Conservation (phyloP, 1,140 invertebrate species). For the Conus betulinus region DNA sequence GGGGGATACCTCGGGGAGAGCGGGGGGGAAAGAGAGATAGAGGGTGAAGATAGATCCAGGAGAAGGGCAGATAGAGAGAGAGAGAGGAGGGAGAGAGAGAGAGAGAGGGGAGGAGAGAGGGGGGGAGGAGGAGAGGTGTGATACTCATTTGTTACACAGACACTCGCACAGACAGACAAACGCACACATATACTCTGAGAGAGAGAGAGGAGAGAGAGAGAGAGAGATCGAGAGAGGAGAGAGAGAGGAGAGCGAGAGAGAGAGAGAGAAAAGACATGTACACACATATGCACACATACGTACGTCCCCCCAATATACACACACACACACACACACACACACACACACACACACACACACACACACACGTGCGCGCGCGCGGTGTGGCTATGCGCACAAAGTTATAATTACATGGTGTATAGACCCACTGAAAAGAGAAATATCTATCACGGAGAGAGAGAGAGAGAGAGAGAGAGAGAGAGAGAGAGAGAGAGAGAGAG, state of each 20-base stretch:
- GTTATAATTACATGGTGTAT: too few species aligned
- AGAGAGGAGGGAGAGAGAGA: slow-evolving; percentile 20
- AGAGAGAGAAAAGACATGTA: slow-evolving; percentile 21
- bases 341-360: neutral
- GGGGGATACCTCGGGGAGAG: neutral
- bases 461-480: slow-evolving; percentile 25
- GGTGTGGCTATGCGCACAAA: too few species aligned
- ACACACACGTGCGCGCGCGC: neutral
- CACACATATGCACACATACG: too few species aligned
- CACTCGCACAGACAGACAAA: neutral
- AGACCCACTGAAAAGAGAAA: neutral
- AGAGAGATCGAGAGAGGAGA: slow-evolving; percentile 12
- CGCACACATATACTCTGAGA: neutral
- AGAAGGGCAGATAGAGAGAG: slow-evolving; percentile 5
- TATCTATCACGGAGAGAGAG: slow-evolving; percentile 9
- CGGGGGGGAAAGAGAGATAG: neutral
- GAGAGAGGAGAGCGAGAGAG: slow-evolving; percentile 21
- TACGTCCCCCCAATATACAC: too few species aligned
- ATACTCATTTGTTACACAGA: too few species aligned
- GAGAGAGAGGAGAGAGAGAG: slow-evolving; percentile 22
- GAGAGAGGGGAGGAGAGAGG: slow-evolving; percentile 21
- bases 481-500: neutral
- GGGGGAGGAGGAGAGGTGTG: slow-evolving; percentile 23
- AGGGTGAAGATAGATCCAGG: neutral
- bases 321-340: neutral